Conservation (phyloP, 1,140 invertebrate species). For the Drosophila parabipectinata region DNA sequence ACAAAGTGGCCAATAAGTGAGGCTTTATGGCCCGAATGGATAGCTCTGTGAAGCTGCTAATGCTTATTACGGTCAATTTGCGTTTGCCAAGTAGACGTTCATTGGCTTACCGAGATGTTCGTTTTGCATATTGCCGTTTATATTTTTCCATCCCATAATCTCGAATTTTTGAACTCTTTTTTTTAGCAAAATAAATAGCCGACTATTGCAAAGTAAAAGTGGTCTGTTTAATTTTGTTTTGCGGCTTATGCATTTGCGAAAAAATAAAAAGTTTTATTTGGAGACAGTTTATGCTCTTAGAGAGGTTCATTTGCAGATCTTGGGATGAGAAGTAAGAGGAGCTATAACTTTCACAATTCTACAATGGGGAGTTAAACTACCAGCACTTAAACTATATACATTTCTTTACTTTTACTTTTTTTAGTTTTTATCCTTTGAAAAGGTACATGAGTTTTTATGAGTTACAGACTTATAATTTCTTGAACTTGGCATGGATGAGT, state of each 20-base stretch:
- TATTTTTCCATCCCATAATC: not conserved
- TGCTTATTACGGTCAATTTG: constrained; percentile 58
- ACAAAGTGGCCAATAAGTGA: constrained; percentile 61
- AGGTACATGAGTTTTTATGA: not conserved
- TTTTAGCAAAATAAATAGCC: constrained; percentile 15
- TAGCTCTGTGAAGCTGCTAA: constrained; percentile 40
- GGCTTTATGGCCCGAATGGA: constrained; percentile 16
- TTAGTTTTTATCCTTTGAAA: constrained; percentile 8
- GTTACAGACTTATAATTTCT: constrained; percentile 16
- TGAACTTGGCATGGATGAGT: constrained; percentile 20
- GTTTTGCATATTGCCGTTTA: constrained; percentile 29
- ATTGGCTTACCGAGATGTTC: constrained; percentile 36
- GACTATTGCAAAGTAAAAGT: constrained; percentile 57
- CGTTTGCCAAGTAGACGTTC: constrained; percentile 19
- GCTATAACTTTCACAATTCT: constrained; percentile 14
- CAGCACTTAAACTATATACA: not conserved
- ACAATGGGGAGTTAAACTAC: constrained; percentile 8
- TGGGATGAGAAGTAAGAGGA: constrained; percentile 2
- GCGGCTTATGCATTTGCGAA: constrained; percentile 52
- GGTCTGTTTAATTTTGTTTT: constrained; percentile 18
- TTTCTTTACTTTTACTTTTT: not conserved
- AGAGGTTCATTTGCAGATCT: constrained; percentile 12
- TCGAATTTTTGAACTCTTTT: not conserved
- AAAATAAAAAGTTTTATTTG: constrained; percentile 37
- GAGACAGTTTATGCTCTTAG: constrained; percentile 31